Conservation (phyloP, 30 jellyfish, hydroid and myxozoan species). For the Nemopilema nomurai region DNA sequence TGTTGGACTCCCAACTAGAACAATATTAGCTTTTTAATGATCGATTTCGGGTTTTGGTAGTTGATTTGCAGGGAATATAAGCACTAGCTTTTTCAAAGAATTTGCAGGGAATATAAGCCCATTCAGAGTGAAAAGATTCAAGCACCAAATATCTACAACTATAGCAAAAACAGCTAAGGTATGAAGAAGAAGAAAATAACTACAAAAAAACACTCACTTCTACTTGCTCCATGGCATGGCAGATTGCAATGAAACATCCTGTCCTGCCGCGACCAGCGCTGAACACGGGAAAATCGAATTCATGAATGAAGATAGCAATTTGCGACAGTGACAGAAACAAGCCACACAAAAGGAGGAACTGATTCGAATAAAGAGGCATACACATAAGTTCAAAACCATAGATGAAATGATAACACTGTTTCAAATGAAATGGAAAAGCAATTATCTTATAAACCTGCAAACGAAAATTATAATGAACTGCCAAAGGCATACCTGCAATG, state of each 20-base stretch:
- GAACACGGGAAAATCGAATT: neutral
- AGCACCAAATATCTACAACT: too few species aligned
- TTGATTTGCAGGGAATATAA: too few species aligned
- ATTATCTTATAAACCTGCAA: too few species aligned
- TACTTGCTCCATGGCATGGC: slow-evolving; percentile 84
- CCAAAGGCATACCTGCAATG: slow-evolving; percentile 96
- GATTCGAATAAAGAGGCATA: neutral
- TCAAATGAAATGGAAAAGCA: neutral
- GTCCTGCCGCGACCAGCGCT: slow-evolving; percentile 99
- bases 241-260: slow-evolving; percentile 92
- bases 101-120: too few species aligned
- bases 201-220: slow-evolving; percentile 60
- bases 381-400: neutral
- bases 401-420: neutral
- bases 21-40: too few species aligned
- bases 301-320: neutral
- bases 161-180: too few species aligned
- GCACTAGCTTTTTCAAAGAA: too few species aligned
- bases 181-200: too few species aligned
- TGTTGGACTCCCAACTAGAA: too few species aligned
- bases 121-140: too few species aligned
- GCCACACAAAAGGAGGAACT: neutral
- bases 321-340: neutral
- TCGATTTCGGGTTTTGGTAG: too few species aligned
- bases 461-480: too few species aligned